These are phyloP conservation scores for Melanocharis versteri DNA, from an alignment of 2,113 vertebrate species.

Conservation along the genomic window DNA sequence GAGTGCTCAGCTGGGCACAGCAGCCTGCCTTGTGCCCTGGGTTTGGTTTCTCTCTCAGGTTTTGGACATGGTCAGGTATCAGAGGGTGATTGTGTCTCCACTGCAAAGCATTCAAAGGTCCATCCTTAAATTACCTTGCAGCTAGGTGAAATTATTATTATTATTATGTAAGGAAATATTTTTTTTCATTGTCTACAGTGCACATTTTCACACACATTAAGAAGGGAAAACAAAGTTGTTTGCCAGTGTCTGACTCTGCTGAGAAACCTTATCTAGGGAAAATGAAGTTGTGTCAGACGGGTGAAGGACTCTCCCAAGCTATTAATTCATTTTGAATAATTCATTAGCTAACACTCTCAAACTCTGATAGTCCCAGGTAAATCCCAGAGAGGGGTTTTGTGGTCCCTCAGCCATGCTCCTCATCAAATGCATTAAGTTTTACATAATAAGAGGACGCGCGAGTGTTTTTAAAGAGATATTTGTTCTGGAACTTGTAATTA, in stretches of 20 bases:
- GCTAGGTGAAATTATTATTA: not conserved
- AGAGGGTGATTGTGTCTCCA: not conserved
- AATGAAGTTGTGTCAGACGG: constrained; percentile 69
- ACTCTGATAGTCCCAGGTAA: constrained; percentile 42
- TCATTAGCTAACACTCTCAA: constrained; percentile 61
- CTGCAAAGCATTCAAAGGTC: not conserved
- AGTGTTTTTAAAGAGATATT: constrained; percentile 39
- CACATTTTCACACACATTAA: not conserved
- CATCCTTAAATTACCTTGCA: not conserved
- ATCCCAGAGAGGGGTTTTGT: constrained; percentile 17
- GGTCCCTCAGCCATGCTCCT: constrained; percentile 11
- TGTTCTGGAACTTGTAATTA: constrained; percentile 16
- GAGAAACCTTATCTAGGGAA: constrained; percentile 70
- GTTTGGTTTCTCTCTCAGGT: not conserved
- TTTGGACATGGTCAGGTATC: not conserved
- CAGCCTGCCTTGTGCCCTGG: not conserved
- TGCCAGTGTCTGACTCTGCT: constrained; percentile 38
- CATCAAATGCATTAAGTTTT: constrained; percentile 26
- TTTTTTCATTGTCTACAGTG: not conserved
- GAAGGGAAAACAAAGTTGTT: constrained; percentile 51
- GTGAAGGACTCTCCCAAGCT: constrained; percentile 65
- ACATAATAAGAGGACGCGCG: constrained; percentile 10
- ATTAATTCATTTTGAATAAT: constrained; percentile 74
- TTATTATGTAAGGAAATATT: not conserved
- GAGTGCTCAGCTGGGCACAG: not conserved